Evolutionary conservation across 2,888 invertebrate genomes (phyloP), one percentile per base, ranked within the genome.

Genomic region (Noctua comes): DNA sequence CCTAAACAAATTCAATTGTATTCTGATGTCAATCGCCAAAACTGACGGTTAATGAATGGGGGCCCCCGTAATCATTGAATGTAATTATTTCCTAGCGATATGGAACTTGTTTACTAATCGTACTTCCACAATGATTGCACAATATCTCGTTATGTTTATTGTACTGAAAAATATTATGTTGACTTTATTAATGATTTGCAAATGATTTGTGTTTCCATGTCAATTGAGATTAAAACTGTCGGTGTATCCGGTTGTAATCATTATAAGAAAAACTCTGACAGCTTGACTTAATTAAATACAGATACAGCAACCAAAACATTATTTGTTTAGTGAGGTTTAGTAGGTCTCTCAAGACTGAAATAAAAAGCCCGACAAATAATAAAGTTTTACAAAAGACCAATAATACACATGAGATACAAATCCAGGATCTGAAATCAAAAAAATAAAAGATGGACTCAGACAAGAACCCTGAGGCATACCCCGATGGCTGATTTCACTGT

Each of bases 41-140:
- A 65, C 65, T 24, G 69, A 27, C 51, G 31, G 54, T 57, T 75
- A 74, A 72, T 86, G 74, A 59, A 81, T 76, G 74, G 82, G 36
- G 73, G 74, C 66, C 78, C 27, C 78, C 64, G 68, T 76, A 76
- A 64, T 80, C 54, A 27, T 48, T 64, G 27, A 83, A 70, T 46
- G 64, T 73, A 71, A 80, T 77, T 74, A 84, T 86, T 86, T 83
- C 77, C 82, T 73, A 68, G 64, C 51, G 76, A 76, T 84, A 76
- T 75, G 66, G 54, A 78, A 77, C 68, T 76, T 65, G 77, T 84
- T 76, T 72, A 71, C 8, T 85, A 76, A 81, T 84, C 82, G 46
- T 16, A 75, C 73, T 84, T 78, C 84, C 76, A 76, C 77, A 84
- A 77, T 66, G 73, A 78, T 66, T 74, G 72, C 68, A 54, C 62